phyloP scores from a whole-genome alignment of 2,113 vertebrate species.

The Triplophysa siluroides region DNA sequence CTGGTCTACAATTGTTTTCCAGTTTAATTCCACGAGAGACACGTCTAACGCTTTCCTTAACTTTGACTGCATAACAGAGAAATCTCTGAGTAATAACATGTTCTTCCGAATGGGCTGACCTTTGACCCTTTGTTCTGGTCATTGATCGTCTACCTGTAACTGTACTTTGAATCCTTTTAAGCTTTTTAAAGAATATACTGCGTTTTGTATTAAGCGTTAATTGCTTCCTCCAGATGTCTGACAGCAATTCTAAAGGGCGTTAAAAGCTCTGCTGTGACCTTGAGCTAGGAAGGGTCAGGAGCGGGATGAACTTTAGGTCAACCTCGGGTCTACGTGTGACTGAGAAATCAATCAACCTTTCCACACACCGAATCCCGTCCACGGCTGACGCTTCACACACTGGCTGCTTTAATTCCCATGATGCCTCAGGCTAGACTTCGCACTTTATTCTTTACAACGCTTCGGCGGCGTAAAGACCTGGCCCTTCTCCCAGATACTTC shows the following conservation, averaged over 20 bases:
- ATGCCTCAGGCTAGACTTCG: slow-evolving; percentile 34
- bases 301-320: not conserved
- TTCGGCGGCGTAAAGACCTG: slow-evolving; percentile 39
- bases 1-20: too few species aligned
- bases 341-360: slow-evolving; percentile 16
- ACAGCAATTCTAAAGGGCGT: not conserved
- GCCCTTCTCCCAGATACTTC: slow-evolving; percentile 39
- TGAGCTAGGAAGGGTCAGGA: not conserved
- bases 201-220: not conserved
- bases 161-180: too few species aligned
- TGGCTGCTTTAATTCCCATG: slow-evolving; percentile 33
- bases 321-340: not conserved
- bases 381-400: slow-evolving; percentile 30
- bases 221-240: not conserved
- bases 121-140: not conserved
- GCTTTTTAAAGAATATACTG: not conserved
- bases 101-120: not conserved
- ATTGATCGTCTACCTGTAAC: not conserved
- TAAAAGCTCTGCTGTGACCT: not conserved
- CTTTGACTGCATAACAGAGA: too few species aligned
- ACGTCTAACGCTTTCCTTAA: too few species aligned
- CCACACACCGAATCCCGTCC: not conserved
- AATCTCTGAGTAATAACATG: not conserved
- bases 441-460: slow-evolving; percentile 36
- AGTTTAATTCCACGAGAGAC: not conserved